These are phyloP conservation scores for Protodeltote pygarga DNA, from an alignment of 2,888 invertebrate genomes.

Conservation along the genomic window DNA sequence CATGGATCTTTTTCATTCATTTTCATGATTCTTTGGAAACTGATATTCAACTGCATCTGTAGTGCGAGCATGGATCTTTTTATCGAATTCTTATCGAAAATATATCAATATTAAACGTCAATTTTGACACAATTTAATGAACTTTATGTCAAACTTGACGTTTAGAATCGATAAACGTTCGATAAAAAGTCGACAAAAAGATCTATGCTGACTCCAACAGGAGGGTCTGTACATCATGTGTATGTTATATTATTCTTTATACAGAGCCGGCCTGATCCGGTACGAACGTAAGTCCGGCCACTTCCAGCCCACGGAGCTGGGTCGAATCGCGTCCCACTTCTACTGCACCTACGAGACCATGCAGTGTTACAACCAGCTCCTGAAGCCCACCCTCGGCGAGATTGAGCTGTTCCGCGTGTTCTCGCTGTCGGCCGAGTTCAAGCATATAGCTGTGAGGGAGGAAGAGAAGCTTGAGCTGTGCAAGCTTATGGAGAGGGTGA, in stretches of 20 bases:
- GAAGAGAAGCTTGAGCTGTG: conserved; percentile 99
- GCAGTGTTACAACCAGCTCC: conserved; percentile 97
- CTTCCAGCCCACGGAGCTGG: conserved; percentile 96
- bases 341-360: conserved; percentile 99
- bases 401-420: conserved; percentile 99
- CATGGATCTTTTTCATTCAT: too few relatives aligned
- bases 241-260: conserved; percentile 1
- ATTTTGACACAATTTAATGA: too few relatives aligned
- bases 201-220: background rate
- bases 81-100: too few relatives aligned
- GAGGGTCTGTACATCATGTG: background rate
- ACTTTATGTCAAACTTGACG: too few relatives aligned
- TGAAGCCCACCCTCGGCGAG: conserved; percentile 98
- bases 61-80: too few relatives aligned
- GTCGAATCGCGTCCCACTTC: conserved; percentile 99
- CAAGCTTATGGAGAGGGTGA: conserved; percentile 92
- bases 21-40: too few relatives aligned
- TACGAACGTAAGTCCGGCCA: conserved; percentile 98
- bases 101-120: too few relatives aligned
- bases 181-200: too few relatives aligned
- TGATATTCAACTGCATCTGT: too few relatives aligned
- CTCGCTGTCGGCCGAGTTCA: conserved; percentile 98
- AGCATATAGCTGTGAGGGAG: conserved; percentile 95
- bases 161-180: too few relatives aligned
- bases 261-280: conserved; percentile 96